A percentile compares a stretch with the other conserved stretches of the same genome.
Conservation (phyloP, 2,797 vertebrate genomes). For the Acanthurus tractus region DNA sequence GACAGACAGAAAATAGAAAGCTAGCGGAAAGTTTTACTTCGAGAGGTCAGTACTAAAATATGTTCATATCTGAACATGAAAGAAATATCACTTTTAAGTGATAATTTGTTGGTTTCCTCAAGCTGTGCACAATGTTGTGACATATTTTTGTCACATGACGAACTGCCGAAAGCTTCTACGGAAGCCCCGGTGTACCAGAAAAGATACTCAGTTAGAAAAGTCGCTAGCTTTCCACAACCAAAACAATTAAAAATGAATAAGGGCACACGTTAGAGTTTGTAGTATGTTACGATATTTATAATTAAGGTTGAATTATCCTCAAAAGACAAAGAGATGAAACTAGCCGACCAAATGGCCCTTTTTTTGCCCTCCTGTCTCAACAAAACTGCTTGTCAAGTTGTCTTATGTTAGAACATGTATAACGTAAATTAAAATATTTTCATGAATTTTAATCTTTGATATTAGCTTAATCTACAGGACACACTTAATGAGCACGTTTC, state of each 20-base stretch:
- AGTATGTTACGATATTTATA: too few relatives aligned
- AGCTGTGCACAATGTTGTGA: slow-evolving; percentile 50
- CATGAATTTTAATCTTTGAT: background rate
- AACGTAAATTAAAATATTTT: background rate
- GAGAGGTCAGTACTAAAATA: fast-evolving
- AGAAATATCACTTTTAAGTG: background rate
- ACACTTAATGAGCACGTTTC: background rate
- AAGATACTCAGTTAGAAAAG: fast-evolving
- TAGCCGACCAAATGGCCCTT: background rate
- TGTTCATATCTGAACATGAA: fast-evolving
- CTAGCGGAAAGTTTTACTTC: slow-evolving; percentile 28
- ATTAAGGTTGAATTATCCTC: fast-evolving
- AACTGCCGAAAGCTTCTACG: background rate
- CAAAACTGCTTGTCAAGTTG: background rate
- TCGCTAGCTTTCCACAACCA: fast-evolving
- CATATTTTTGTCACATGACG: slow-evolving; percentile 66
- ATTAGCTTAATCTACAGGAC: background rate
- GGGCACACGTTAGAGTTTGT: too few relatives aligned
- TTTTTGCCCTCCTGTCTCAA: background rate
- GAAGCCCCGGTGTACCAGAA: slow-evolving; percentile 56
- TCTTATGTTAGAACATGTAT: background rate
- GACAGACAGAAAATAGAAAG: slow-evolving; percentile 12
- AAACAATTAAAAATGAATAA: background rate
- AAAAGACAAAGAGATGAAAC: background rate
- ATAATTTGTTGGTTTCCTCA: background rate